These are phyloP conservation scores for Platyscapa corneri DNA, from an alignment of 1,140 invertebrate species.

Conservation along the genomic window DNA sequence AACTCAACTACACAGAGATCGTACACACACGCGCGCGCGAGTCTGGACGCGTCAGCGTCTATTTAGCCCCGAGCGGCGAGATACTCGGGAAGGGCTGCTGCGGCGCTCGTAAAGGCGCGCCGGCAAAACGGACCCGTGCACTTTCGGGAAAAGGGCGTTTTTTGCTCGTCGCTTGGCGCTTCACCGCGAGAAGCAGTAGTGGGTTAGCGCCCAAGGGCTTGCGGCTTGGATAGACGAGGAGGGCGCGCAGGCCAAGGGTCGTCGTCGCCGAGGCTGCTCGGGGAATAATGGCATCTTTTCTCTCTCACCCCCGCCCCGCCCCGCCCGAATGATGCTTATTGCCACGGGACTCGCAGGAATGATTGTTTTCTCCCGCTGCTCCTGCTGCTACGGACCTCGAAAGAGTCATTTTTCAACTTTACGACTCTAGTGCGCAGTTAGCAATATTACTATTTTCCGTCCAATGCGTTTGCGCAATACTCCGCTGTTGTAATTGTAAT, in stretches of 20 bases:
- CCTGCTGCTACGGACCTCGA: not conserved
- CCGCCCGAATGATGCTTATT: not conserved
- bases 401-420: not conserved
- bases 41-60: not conserved
- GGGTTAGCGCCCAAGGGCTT: not conserved
- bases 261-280: not conserved
- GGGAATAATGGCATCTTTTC: not conserved
- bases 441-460: too few species aligned
- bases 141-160: not conserved
- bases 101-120: too few species aligned
- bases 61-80: not conserved
- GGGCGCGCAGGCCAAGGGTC: not conserved
- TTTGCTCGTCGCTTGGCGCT: not conserved
- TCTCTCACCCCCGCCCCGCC: too few species aligned
- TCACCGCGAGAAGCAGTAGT: not conserved
- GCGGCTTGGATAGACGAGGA: too few species aligned
- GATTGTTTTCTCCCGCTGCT: not conserved
- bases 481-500: too few species aligned
- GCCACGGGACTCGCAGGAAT: not conserved
- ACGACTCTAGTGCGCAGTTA: not conserved
- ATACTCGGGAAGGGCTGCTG: not conserved
- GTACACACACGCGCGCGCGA: not conserved
- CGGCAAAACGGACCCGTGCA: too few species aligned
- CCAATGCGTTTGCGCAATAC: too few species aligned
- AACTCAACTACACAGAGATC: not conserved